Conservation (phyloP, 1,140 invertebrate genomes). For the Cyrtorhinus lividipennis region DNA sequence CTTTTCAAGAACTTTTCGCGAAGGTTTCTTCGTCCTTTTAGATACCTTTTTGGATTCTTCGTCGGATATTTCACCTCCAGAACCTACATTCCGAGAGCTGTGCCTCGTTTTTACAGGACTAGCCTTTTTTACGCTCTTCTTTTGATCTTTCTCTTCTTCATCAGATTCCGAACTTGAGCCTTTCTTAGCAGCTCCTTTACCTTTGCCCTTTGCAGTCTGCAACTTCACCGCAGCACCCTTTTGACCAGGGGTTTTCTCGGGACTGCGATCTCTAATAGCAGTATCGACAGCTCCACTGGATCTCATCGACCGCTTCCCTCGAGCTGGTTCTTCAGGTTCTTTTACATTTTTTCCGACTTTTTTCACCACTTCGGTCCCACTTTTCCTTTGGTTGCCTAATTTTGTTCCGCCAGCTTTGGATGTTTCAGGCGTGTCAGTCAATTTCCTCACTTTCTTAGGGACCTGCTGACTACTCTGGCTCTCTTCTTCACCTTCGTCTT, state of each 20-base stretch:
- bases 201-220: background rate
- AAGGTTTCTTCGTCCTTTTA: background rate
- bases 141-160: slow-evolving; percentile 26
- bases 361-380: background rate
- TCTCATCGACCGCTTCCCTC: slow-evolving; percentile 2
- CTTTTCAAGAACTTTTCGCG: background rate
- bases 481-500: background rate
- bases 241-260: too few relatives aligned
- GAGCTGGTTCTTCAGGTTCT: background rate
- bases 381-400: too few relatives aligned
- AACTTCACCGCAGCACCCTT: background rate
- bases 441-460: slow-evolving; percentile 1
- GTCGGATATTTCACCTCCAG: background rate
- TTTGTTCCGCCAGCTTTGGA: too few relatives aligned
- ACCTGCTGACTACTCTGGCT: background rate
- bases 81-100: background rate
- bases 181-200: background rate
- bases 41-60: background rate
- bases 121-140: background rate
- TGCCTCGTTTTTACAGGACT: background rate
- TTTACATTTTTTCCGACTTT: background rate
- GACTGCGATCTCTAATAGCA: too few relatives aligned
- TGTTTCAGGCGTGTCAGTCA: too few relatives aligned
- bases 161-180: slow-evolving; percentile 9
- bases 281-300: slow-evolving; percentile 13